Base-by-base conservation (phyloP, 2,888 invertebrate genomes). In the Tenthredo scrophulariae region DNA sequence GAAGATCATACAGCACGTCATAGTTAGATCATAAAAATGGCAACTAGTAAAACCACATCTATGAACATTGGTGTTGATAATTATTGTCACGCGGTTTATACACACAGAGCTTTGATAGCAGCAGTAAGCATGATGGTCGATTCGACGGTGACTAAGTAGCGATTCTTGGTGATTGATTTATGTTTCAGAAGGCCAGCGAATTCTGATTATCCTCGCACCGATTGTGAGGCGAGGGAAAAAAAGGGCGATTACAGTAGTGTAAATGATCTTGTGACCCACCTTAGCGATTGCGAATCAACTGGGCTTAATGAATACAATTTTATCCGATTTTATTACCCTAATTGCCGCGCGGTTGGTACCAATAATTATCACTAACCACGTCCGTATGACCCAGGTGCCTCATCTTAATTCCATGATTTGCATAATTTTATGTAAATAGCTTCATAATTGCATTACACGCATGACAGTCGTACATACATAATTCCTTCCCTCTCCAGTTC, bases 391-490 rank as follows among this genome's bases (percentile, higher is more conserved):
- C 80, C 62, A 62, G 58, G 77, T 77, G 77, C 77, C 77, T 77
- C 43, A 58, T 37, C 82, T 82, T 82, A 82, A 82, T 82, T 82
- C 46, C 6, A 82, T 65, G 46, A 82, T 82, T 67, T 67, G 46
- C 82, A 82, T 82, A 82, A 82, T 82, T 82, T 82, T 46, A 82
- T 82, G 82, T 67, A 82, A 82, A 82, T 82, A 82, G 46, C 82
- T 67, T 43, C 67, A 43, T 65, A 82, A 82, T 82, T 82, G 82
- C 82, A 33, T 67, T 82, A 67, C 65, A 82, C 82, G 82, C 82
- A 67, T 82, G 82, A 82, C 82, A 82, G 82, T 82, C 82, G 13
- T 80, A 79, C 33, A 37, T 15, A 79, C 58, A 37, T 43, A 43
- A 67, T 22, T 40, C 29, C 54, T 67, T 43, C 46, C 26, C 46